A percentile compares a stretch with the other conserved stretches of the same genome.
These are phyloP conservation scores for Elaphurus davidianus DNA, from an alignment of 2,113 vertebrate species.

Conservation along the genomic window DNA sequence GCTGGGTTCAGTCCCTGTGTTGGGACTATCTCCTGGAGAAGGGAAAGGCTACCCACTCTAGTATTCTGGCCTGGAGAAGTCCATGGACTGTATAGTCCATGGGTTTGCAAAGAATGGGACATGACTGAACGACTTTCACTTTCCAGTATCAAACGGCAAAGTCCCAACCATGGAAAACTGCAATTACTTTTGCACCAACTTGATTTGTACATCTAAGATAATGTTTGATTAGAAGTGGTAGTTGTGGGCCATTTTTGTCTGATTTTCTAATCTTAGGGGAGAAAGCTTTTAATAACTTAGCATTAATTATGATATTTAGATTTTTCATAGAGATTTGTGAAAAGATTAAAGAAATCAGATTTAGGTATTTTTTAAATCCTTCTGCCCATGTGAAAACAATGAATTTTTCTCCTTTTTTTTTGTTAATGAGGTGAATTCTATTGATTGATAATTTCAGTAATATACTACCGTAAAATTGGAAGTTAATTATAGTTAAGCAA, in stretches of 20 bases:
- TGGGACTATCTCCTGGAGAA: background rate
- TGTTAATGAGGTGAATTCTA: background rate
- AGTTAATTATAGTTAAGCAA: background rate
- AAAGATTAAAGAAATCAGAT: background rate
- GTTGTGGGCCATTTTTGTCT: background rate
- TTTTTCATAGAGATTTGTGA: background rate
- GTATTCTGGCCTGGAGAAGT: background rate
- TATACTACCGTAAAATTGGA: constrained; percentile 1
- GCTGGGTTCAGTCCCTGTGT: background rate
- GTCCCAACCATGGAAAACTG: background rate
- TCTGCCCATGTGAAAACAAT: background rate
- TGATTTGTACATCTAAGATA: background rate
- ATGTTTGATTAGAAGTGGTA: background rate
- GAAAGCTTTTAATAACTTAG: background rate
- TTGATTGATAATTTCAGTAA: background rate
- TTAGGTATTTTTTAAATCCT: background rate
- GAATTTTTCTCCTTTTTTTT: background rate
- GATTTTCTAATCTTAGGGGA: background rate
- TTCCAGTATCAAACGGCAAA: background rate
- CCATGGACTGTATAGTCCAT: background rate
- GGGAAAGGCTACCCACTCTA: background rate
- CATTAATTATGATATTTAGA: background rate
- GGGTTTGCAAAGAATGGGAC: background rate
- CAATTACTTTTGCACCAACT: background rate
- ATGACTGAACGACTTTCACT: background rate